Percentiles rank a stretch among this genome's conserved stretches.
Conservation (phyloP, 1,140 invertebrate genomes). For the Macrocentrus cingulum region DNA sequence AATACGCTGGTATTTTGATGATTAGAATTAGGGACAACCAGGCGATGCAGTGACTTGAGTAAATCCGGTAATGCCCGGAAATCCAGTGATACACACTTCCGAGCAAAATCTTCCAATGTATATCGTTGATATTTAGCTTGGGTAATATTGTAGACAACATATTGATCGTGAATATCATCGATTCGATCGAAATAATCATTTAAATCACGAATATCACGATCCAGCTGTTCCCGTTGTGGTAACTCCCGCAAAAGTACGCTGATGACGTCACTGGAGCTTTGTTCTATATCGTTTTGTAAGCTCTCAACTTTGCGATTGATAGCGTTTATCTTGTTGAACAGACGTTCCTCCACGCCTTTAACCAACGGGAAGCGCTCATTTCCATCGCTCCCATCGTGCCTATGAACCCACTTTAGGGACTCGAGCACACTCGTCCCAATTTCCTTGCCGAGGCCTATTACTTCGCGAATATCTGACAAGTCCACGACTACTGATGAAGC, state of each 20-base stretch:
- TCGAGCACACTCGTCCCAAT: constrained; percentile 62
- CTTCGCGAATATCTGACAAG: constrained; percentile 64
- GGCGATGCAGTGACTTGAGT: constrained; percentile 67
- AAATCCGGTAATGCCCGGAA: constrained; percentile 64
- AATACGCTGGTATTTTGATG: constrained; percentile 54
- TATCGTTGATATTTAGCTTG: constrained; percentile 60
- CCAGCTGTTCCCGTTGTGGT: constrained; percentile 56
- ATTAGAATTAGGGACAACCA: constrained; percentile 57
- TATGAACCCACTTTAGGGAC: constrained; percentile 64
- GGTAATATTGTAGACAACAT: constrained; percentile 59
- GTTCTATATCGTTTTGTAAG: constrained; percentile 35
- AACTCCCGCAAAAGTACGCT: constrained; percentile 45
- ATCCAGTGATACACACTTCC: constrained; percentile 66
- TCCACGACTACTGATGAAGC: constrained; percentile 29
- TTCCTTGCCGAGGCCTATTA: constrained; percentile 64
- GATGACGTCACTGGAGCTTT: constrained; percentile 34
- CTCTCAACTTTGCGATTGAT: constrained; percentile 54
- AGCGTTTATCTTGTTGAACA: constrained; percentile 56
- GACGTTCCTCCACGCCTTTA: constrained; percentile 59
- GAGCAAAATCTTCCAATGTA: constrained; percentile 70
- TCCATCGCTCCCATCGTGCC: constrained; percentile 43
- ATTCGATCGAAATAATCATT: constrained; percentile 63
- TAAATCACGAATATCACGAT: constrained; percentile 63
- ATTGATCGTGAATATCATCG: constrained; percentile 60
- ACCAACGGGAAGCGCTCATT: constrained; percentile 63